Conservation (phyloP, 2,797 vertebrate species). For the Coregonus suidteri region DNA sequence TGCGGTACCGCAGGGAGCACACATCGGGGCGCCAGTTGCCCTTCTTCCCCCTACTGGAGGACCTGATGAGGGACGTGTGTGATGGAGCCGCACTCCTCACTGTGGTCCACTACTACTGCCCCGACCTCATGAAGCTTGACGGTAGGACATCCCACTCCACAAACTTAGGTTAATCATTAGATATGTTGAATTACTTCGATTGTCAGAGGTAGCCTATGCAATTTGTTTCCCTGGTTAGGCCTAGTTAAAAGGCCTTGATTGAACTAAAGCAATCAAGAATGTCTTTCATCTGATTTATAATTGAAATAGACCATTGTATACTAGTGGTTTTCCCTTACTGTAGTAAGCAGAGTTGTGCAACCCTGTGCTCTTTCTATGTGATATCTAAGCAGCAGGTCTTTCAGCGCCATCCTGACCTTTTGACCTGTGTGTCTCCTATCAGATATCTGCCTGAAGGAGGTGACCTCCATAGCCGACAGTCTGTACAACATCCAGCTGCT, state of each 20-base stretch:
- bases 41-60: slow-evolving; percentile 90
- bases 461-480: slow-evolving; percentile 91
- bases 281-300: background rate
- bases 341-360: background rate
- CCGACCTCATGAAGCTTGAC: slow-evolving; percentile 94
- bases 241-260: background rate
- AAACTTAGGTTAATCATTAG: background rate
- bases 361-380: slow-evolving; percentile 18
- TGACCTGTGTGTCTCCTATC: slow-evolving; percentile 26
- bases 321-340: background rate
- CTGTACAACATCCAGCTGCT: slow-evolving; percentile 95
- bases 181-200: background rate
- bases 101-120: slow-evolving; percentile 94
- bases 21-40: slow-evolving; percentile 86
- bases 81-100: slow-evolving; percentile 92
- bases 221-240: background rate
- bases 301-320: background rate
- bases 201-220: background rate
- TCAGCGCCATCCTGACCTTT: slow-evolving; percentile 35
- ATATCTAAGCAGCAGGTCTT: slow-evolving; percentile 54
- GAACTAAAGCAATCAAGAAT: background rate
- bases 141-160: slow-evolving; percentile 70
- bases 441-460: slow-evolving; percentile 98
- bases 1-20: slow-evolving; percentile 93
- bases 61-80: slow-evolving; percentile 91